These are phyloP conservation scores for Amphiduros pacificus DNA, from an alignment of 2,888 invertebrate genomes.

Conservation along the genomic window DNA sequence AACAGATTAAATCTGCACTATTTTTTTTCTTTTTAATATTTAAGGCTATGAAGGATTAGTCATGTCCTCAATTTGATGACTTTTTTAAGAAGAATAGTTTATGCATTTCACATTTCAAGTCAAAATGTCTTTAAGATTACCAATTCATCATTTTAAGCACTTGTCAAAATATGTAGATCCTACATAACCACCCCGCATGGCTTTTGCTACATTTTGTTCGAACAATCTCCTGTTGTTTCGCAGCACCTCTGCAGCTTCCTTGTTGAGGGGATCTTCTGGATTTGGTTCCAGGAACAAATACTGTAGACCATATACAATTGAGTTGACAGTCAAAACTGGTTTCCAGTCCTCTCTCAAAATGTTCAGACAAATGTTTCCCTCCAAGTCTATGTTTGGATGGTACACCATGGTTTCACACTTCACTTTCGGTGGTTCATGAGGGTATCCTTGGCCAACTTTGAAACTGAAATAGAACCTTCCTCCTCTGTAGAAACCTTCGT, in stretches of 20 bases:
- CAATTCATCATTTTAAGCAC: slow-evolving; percentile 68
- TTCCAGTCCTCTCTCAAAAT: slow-evolving; percentile 99
- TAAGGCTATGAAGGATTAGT: too few relatives aligned
- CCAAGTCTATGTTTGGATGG: slow-evolving; percentile 97
- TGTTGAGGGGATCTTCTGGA: slow-evolving; percentile 97
- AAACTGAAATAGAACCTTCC: slow-evolving; percentile 96
- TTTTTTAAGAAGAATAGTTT: too few relatives aligned
- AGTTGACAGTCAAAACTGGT: slow-evolving; percentile 95
- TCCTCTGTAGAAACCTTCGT: slow-evolving; percentile 95
- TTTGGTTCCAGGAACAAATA: slow-evolving; percentile 98
- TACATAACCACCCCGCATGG: slow-evolving; percentile 94
- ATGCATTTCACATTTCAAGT: too few relatives aligned
- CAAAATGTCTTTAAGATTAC: too few relatives aligned
- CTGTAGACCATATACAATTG: slow-evolving; percentile 95
- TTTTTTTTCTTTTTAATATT: too few relatives aligned
- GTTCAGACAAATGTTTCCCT: slow-evolving; percentile 96
- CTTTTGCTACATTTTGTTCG: slow-evolving; percentile 93
- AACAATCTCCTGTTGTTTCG: slow-evolving; percentile 91
- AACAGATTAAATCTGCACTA: too few relatives aligned
- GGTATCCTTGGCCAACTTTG: slow-evolving; percentile 96
- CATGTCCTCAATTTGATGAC: too few relatives aligned
- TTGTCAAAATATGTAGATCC: slow-evolving; percentile 93
- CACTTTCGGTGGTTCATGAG: slow-evolving; percentile 97
- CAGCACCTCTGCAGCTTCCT: slow-evolving; percentile 96
- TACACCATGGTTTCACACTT: slow-evolving; percentile 97